A percentile compares a stretch with the other conserved stretches of the same genome.
Evolutionary conservation across 2,113 vertebrate genomes (phyloP).

Genomic region (Delphinus delphis): DNA sequence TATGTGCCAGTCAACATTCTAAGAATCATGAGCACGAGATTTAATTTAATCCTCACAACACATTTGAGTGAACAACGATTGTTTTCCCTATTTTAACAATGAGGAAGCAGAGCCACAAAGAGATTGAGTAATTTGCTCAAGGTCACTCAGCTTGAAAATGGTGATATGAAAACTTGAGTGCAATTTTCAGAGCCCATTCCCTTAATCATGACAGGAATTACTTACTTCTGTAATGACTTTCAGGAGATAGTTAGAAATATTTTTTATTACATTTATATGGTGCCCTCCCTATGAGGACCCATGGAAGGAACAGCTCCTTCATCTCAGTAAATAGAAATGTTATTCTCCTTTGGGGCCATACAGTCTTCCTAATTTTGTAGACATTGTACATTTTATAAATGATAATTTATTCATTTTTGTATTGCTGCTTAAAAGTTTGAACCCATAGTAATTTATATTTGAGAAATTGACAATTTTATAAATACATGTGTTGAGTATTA

Average conservation of each 20-base stretch:
- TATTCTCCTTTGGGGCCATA: background rate
- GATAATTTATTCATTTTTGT: background rate
- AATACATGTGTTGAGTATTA: background rate
- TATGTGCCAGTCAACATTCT: background rate
- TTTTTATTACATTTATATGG: background rate
- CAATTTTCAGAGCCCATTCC: background rate
- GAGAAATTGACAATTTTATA: background rate
- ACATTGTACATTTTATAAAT: background rate
- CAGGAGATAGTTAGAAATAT: background rate
- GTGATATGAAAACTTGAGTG: background rate
- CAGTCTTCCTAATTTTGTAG: conserved; percentile 11
- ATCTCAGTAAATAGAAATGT: background rate
- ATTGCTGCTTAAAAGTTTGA: background rate
- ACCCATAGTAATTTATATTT: background rate
- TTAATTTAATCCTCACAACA: conserved; percentile 10
- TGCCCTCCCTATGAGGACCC: background rate
- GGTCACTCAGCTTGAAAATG: background rate
- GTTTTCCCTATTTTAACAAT: background rate
- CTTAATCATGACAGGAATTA: background rate
- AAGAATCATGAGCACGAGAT: background rate
- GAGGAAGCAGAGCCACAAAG: background rate
- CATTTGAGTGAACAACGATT: background rate
- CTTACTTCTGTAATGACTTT: background rate
- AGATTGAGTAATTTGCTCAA: background rate
- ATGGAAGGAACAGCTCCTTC: background rate